Base-by-base conservation (phyloP, 2,797 vertebrate genomes). In the Tragopan temminckii region DNA sequence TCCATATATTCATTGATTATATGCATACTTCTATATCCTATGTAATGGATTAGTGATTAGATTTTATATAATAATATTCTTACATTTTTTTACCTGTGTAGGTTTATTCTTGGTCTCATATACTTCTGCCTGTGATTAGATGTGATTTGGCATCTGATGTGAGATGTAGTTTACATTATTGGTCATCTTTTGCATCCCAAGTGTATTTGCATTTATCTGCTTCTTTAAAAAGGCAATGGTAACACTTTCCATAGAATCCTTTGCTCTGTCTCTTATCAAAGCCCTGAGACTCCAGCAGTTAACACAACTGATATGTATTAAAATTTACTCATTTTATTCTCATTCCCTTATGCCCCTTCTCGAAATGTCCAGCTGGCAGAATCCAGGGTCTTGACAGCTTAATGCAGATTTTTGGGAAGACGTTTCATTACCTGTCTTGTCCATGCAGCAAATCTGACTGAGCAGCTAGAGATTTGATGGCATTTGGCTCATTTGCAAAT, bases 1-100 rank as follows among this genome's bases (percentile, higher is more conserved):
- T 38, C 13, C 40, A 42, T 42, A 42, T 18, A 42, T 42, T 42
- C 17, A 18, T 43, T 43, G 8, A 9, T 43, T 43, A 18, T 43
- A 1, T 15, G 40, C 9, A 63, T 35, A 63, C 27, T 55, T 86
- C 62, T 43, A 6, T 43, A 46, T 59, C 9, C 11, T 64, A 20
- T 1, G 1, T 8, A 6, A 55, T 8, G 1, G 58, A 6, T 68
- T 40, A 46, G 25, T n/a, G n/a, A n/a, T n/a, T n/a, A n/a, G 6
- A 3, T 46, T 10, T 27, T 13, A 57, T 33, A 16, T 58, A 35
- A 33, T 21, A 58, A 2, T 5, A 1, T 9, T 62, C 11, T 72
- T 66, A 52, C 15, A 5, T 48, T 53, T 27, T 45, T 76, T 50
- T 21, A 46, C 46, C 55, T n/a, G 5, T 21, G 1, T 27, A 38